Conservation (phyloP, 1,140 invertebrate genomes). For the Aphaenogaster ashmeadi region DNA sequence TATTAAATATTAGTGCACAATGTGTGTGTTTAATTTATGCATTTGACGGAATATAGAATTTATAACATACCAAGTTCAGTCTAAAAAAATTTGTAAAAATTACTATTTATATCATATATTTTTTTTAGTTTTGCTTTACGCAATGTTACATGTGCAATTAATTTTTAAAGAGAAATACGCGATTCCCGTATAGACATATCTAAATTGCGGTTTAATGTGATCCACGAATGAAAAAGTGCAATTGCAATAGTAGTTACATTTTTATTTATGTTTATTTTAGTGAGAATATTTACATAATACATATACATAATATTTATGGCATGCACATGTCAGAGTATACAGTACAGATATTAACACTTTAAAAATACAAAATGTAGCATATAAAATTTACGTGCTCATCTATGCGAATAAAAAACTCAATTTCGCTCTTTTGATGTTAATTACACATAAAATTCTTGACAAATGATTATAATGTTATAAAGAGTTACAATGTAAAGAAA, state of each 20-base stretch:
- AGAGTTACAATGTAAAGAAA: slow-evolving; percentile 21
- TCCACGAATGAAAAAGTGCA: slow-evolving; percentile 2
- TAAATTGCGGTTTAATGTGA: neutral
- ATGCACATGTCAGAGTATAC: slow-evolving; percentile 33
- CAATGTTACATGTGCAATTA: slow-evolving; percentile 29
- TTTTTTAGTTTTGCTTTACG: slow-evolving; percentile 1
- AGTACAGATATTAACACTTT: slow-evolving; percentile 25
- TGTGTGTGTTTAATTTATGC: slow-evolving; percentile 35
- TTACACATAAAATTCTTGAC: neutral
- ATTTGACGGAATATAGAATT: slow-evolving; percentile 36
- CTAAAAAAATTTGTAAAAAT: slow-evolving; percentile 15
- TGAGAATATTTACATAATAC: slow-evolving; percentile 5
- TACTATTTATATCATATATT: slow-evolving; percentile 22
- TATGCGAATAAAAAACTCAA: neutral
- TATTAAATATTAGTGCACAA: slow-evolving; percentile 38
- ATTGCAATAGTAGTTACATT: neutral
- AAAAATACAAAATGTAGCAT: slow-evolving; percentile 8
- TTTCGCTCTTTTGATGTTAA: neutral
- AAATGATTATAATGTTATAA: slow-evolving; percentile 9
- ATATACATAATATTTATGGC: slow-evolving; percentile 16
- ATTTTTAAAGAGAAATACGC: neutral
- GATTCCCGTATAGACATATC: neutral
- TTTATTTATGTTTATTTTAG: slow-evolving; percentile 56
- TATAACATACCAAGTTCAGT: neutral
- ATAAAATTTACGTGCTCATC: neutral